Conservation (phyloP, 2,113 vertebrate species). For the Chaetodon auriga region DNA sequence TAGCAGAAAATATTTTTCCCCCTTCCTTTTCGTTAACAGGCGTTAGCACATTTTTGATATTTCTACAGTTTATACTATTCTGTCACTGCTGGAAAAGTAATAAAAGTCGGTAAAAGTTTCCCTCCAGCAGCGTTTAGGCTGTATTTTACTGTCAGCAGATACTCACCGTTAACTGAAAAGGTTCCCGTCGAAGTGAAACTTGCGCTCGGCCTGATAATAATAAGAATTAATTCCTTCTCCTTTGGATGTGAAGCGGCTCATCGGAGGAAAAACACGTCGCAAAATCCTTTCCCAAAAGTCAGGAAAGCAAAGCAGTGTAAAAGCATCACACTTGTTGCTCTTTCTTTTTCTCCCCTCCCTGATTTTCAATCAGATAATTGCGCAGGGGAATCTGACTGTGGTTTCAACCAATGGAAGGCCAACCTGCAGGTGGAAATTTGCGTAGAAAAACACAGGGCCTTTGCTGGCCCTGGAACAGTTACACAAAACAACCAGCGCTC, state of each 20-base stretch:
- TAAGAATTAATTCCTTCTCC: neutral
- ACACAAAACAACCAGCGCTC: constrained; percentile 23
- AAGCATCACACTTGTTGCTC: constrained; percentile 71
- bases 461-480: constrained; percentile 46
- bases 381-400: constrained; percentile 85
- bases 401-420: constrained; percentile 82
- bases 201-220: neutral
- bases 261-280: constrained; percentile 9
- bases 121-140: neutral
- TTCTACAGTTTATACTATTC: neutral
- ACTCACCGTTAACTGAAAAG: constrained; percentile 57
- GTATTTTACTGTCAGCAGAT: neutral
- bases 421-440: constrained; percentile 77
- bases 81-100: neutral
- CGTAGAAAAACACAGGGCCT: constrained; percentile 67
- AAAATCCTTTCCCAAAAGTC: constrained; percentile 65
- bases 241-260: neutral
- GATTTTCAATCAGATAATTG: constrained; percentile 92
- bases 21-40: neutral
- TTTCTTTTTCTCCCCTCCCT: constrained; percentile 81
- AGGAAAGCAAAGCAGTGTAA: constrained; percentile 69
- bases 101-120: neutral
- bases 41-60: neutral
- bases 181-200: neutral
- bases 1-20: neutral